Conservation (phyloP, 2,888 invertebrate genomes). For the Brachypterus glaber region DNA sequence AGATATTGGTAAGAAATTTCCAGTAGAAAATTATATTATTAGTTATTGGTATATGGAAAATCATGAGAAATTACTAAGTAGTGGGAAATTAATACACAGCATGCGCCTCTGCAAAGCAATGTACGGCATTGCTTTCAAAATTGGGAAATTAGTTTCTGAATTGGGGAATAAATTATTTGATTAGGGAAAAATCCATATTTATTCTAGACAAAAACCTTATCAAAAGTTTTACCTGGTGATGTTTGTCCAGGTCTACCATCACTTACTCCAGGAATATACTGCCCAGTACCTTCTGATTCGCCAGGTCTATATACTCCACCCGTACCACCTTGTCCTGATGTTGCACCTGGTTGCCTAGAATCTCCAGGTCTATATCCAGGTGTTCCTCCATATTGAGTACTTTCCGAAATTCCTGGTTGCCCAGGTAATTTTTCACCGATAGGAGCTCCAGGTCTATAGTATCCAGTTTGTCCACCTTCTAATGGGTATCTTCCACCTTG, state of each 20-base stretch:
- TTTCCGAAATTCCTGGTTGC: conserved; percentile 3
- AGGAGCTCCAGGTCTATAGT: conserved; percentile 7
- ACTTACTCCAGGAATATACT: conserved; percentile 1
- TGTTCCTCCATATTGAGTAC: conserved; percentile 1
- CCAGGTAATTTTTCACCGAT: conserved; percentile 7
- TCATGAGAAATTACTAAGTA: too few relatives aligned
- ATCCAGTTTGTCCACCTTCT: conserved; percentile 12
- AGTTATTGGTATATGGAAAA: too few relatives aligned
- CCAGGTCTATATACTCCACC: background rate
- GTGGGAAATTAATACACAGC: too few relatives aligned
- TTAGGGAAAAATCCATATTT: too few relatives aligned
- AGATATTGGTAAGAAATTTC: too few relatives aligned
- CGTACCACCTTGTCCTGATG: conserved; percentile 2
- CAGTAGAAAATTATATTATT: too few relatives aligned
- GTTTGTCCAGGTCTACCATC: conserved; percentile 1
- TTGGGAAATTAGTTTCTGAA: too few relatives aligned
- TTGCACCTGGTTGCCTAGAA: conserved; percentile 16
- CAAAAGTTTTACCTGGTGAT: too few relatives aligned
- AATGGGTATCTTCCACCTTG: background rate
- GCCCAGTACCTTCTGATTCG: conserved; percentile 7
- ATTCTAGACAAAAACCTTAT: too few relatives aligned
- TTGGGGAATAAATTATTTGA: too few relatives aligned
- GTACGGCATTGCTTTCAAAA: too few relatives aligned
- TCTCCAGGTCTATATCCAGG: conserved; percentile 16
- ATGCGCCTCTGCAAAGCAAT: too few relatives aligned